phyloP scores from a whole-genome alignment of 2,888 invertebrate species.

The Isoperla grammatica region DNA sequence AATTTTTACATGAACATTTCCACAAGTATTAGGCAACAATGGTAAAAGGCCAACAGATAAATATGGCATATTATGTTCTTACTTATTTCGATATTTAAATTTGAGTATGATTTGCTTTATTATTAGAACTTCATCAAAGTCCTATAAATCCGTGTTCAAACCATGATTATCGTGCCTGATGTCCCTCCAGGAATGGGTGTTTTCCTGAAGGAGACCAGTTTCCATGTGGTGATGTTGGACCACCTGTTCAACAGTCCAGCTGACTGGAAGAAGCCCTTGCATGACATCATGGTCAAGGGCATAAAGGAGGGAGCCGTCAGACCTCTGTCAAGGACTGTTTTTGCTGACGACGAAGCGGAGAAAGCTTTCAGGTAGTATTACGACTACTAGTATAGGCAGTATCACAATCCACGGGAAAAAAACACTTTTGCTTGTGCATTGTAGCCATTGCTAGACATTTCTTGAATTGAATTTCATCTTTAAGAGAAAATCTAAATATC shows the following conservation, averaged over 20 bases:
- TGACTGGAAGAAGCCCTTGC: constrained; percentile 51
- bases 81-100: too few relatives aligned
- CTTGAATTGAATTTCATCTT: too few relatives aligned
- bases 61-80: too few relatives aligned
- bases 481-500: background rate
- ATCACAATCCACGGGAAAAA: too few relatives aligned
- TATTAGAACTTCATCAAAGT: too few relatives aligned
- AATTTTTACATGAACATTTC: background rate
- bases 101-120: too few relatives aligned
- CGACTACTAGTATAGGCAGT: too few relatives aligned
- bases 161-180: too few relatives aligned
- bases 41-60: background rate
- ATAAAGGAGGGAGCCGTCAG: constrained; percentile 59
- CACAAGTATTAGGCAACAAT: too few relatives aligned
- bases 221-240: constrained; percentile 75
- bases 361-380: constrained; percentile 61
- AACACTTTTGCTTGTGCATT: too few relatives aligned
- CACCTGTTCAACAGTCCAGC: constrained; percentile 51
- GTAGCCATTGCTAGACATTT: too few relatives aligned
- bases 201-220: constrained; percentile 65
- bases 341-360: constrained; percentile 60
- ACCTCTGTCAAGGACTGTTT: constrained; percentile 61
- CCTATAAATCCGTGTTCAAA: too few relatives aligned
- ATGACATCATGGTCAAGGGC: constrained; percentile 55
- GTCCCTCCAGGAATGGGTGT: constrained; percentile 53